Conservation (phyloP, 2,888 invertebrate species). For the Lasioglossum calceatum region DNA sequence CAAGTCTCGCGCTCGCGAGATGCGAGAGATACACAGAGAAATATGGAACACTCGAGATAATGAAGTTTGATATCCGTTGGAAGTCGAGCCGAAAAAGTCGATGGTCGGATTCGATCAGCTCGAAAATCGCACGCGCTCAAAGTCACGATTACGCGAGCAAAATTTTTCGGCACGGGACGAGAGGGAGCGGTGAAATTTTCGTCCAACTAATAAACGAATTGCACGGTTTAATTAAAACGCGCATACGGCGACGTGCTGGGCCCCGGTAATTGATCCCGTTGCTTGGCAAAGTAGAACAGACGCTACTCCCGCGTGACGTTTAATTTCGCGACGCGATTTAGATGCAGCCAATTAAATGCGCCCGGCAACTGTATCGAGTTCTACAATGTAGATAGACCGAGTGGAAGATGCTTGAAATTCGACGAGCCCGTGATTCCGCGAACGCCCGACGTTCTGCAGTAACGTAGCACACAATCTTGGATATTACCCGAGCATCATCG, state of each 20-base stretch:
- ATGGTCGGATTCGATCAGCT: not conserved
- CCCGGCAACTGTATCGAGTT: not conserved
- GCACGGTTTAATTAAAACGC: slow-evolving; percentile 13
- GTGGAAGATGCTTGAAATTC: not conserved
- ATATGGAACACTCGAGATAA: not conserved
- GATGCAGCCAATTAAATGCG: not conserved
- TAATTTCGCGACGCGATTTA: not conserved
- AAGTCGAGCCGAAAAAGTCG: not conserved
- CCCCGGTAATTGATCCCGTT: slow-evolving; percentile 2
- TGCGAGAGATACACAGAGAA: not conserved
- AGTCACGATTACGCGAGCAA: not conserved
- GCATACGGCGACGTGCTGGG: not conserved
- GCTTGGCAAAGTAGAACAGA: slow-evolving; percentile 7
- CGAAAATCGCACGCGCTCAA: not conserved
- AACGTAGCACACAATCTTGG: not conserved
- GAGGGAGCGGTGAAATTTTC: not conserved
- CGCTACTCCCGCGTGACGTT: not conserved
- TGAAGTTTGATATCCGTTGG: not conserved
- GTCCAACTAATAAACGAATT: not conserved
- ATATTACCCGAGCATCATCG: not conserved
- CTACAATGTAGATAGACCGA: not conserved
- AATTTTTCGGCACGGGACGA: not conserved
- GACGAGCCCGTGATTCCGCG: not conserved
- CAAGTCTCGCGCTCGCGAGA: not conserved
- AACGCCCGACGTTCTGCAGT: not conserved